phyloP scores from a whole-genome alignment of 2,888 invertebrate genomes.

The Drosophila formosana region DNA sequence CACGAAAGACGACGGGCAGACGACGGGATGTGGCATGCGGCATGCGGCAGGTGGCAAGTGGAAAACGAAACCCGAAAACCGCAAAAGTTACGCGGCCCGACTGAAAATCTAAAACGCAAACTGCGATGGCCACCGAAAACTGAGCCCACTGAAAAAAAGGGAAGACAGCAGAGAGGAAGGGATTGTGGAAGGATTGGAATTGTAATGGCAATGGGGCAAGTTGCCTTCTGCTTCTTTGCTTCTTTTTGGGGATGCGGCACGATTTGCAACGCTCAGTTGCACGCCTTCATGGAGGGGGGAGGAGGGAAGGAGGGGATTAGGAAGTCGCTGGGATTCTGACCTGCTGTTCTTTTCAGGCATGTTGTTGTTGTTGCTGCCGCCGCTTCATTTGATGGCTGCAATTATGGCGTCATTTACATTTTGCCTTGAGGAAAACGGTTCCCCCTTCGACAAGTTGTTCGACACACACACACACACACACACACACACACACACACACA shows the following conservation, averaged over 20 bases:
- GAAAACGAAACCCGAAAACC: slow-evolving; percentile 35
- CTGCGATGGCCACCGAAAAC: slow-evolving; percentile 3
- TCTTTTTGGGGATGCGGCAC: slow-evolving; percentile 30
- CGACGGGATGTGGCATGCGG: background rate
- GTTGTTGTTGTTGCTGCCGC: slow-evolving; percentile 18
- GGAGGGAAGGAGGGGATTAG: background rate
- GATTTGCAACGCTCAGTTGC: slow-evolving; percentile 81
- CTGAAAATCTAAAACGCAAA: slow-evolving; percentile 31
- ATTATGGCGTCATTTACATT: slow-evolving; percentile 82
- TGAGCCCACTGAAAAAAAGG: background rate
- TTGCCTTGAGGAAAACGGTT: slow-evolving; percentile 61
- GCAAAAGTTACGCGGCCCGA: slow-evolving; percentile 38
- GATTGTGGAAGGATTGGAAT: slow-evolving; percentile 13
- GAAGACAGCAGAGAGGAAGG: background rate
- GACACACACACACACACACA: slow-evolving; percentile 2
- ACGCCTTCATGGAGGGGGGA: slow-evolving; percentile 57
- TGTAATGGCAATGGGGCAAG: slow-evolving; percentile 35
- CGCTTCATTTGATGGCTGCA: slow-evolving; percentile 76
- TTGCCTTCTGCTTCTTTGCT: background rate
- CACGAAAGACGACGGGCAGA: background rate
- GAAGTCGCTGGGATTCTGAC: slow-evolving; percentile 34
- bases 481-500: slow-evolving; percentile 13
- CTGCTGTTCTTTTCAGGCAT: slow-evolving; percentile 34
- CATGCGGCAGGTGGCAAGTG: slow-evolving; percentile 23
- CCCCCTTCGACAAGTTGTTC: slow-evolving; percentile 16